Evolutionary conservation across 2,797 vertebrate genomes (phyloP).

Genomic region (Phoeniculus purpureus): DNA sequence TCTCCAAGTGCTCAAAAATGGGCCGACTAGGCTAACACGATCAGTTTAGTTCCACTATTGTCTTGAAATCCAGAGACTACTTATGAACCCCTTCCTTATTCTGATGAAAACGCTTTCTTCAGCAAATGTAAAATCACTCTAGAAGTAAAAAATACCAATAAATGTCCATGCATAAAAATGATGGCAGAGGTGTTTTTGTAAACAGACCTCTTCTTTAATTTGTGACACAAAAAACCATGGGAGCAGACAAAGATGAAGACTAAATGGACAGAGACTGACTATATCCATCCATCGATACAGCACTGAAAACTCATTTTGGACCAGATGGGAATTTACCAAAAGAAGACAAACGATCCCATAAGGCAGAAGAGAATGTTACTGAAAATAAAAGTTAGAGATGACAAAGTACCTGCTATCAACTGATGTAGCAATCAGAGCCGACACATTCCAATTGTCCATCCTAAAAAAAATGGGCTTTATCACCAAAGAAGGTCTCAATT

Average conservation of each 20-base stretch:
- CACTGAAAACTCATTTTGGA: slow-evolving; percentile 63
- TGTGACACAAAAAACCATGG: neutral
- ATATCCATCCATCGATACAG: slow-evolving; percentile 29
- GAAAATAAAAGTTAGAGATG: slow-evolving; percentile 70
- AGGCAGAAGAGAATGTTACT: slow-evolving; percentile 45
- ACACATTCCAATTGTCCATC: slow-evolving; percentile 49
- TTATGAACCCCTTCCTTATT: neutral
- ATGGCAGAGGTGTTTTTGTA: neutral
- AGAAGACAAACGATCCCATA: slow-evolving; percentile 52
- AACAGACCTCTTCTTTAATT: slow-evolving; percentile 42
- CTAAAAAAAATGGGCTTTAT: slow-evolving; percentile 63
- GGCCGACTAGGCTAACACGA: neutral
- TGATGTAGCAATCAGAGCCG: slow-evolving; percentile 54
- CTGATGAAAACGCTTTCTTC: neutral
- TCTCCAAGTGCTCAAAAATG: neutral
- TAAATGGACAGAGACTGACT: slow-evolving; percentile 43
- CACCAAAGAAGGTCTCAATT: slow-evolving; percentile 55
- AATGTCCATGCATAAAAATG: slow-evolving; percentile 3
- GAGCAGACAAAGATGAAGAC: neutral
- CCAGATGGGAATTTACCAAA: slow-evolving; percentile 66
- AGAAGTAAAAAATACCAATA: slow-evolving; percentile 11
- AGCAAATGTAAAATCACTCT: neutral
- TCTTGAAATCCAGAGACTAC: neutral
- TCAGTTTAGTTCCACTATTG: neutral
- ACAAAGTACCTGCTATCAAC: slow-evolving; percentile 43